Percentiles rank a stretch among this genome's conserved stretches.
phyloP scores from a whole-genome alignment of 2,113 vertebrate genomes.

The Ictalurus punctatus region DNA sequence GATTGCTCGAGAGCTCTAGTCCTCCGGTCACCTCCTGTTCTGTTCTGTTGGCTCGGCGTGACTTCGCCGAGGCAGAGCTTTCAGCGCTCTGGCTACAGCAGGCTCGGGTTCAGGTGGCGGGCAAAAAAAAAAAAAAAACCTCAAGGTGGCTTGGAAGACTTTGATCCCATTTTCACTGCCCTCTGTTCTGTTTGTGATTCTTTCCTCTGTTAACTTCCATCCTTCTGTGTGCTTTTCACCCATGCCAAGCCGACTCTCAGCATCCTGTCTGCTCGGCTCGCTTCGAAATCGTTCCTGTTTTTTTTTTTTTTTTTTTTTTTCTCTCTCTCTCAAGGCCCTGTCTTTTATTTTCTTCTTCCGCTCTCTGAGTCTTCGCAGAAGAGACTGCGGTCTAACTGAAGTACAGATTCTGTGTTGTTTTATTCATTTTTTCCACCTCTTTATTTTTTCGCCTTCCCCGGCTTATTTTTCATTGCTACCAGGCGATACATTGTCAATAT shows the following conservation, averaged over 20 bases:
- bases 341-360: slow-evolving; percentile 17
- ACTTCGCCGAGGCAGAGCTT: neutral
- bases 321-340: neutral
- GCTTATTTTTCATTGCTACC: slow-evolving; percentile 49
- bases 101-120: slow-evolving; percentile 26
- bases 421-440: slow-evolving; percentile 22
- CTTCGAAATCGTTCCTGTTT: neutral
- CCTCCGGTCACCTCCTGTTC: neutral
- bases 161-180: slow-evolving; percentile 38
- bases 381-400: slow-evolving; percentile 25
- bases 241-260: slow-evolving; percentile 20
- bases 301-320: slow-evolving; percentile 10
- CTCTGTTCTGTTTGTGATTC: slow-evolving; percentile 37
- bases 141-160: slow-evolving; percentile 16
- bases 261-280: slow-evolving; percentile 26
- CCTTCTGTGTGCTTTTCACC: slow-evolving; percentile 14
- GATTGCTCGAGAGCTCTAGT: slow-evolving; percentile 11
- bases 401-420: slow-evolving; percentile 28
- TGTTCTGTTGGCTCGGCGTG: slow-evolving; percentile 14
- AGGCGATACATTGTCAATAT: slow-evolving; percentile 52
- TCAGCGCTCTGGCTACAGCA: slow-evolving; percentile 22
- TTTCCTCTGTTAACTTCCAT: slow-evolving; percentile 32
- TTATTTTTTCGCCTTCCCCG: neutral
- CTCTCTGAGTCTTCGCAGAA: slow-evolving; percentile 18
- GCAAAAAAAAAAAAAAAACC: neutral